Percentiles rank a stretch among this genome's conserved stretches.
phyloP scores from a whole-genome alignment of 2,888 invertebrate species.

The Netelia fuscicornis region DNA sequence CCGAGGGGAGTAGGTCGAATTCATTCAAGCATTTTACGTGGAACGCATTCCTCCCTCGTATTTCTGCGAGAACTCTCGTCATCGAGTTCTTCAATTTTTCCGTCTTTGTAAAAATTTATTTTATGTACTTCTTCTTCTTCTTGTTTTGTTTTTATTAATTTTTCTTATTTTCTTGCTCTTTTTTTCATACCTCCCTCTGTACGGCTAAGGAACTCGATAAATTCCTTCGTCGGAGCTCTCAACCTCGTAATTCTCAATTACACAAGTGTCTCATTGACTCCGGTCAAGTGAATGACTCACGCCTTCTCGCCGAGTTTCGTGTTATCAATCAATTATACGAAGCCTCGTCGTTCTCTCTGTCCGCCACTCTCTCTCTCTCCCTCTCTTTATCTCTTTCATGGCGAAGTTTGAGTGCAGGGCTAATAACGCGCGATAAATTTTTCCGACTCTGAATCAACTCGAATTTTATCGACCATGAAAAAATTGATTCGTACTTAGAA shows the following conservation, averaged over 20 bases:
- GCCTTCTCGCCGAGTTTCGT: constrained; percentile 66
- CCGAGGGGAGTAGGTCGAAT: neutral
- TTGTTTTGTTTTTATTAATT: neutral
- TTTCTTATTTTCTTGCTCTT: constrained; percentile 21
- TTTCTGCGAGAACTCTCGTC: constrained; percentile 21
- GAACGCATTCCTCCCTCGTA: constrained; percentile 6
- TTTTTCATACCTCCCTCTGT: constrained; percentile 20
- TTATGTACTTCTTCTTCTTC: neutral
- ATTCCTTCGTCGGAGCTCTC: constrained; percentile 64
- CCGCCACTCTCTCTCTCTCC: constrained; percentile 1
- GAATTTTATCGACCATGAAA: no score
- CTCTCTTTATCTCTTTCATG: constrained; percentile 1
- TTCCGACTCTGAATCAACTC: no score
- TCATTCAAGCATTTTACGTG: neutral
- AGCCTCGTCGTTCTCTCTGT: constrained; percentile 57
- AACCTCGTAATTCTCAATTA: constrained; percentile 75
- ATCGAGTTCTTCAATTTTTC: constrained; percentile 31
- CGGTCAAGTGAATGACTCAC: constrained; percentile 80
- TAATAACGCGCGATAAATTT: constrained; percentile 4
- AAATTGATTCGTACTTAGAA: no score
- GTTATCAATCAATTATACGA: constrained; percentile 77
- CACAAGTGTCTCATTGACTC: constrained; percentile 79
- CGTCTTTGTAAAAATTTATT: neutral
- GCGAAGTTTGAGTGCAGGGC: constrained; percentile 21
- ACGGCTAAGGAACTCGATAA: constrained; percentile 58